phyloP scores from a whole-genome alignment of 2,797 vertebrate genomes.

The Sparus aurata region DNA sequence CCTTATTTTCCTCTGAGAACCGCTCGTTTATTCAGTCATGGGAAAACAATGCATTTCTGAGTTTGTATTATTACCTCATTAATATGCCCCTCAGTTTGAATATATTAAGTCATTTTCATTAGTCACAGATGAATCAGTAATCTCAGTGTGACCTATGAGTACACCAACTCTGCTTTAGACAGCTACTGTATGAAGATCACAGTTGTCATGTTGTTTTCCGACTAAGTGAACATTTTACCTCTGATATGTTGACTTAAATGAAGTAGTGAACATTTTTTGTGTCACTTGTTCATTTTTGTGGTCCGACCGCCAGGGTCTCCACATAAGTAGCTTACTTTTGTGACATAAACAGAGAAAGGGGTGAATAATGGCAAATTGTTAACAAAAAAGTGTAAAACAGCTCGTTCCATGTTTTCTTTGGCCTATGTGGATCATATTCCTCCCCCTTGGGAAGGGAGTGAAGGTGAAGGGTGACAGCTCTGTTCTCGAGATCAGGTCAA shows the following conservation, averaged over 20 bases:
- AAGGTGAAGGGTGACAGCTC: conserved; percentile 25
- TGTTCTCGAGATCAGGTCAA: conserved; percentile 49
- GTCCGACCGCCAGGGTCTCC: no score
- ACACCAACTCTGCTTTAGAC: no score
- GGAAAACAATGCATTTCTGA: no score
- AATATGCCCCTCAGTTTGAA: no score
- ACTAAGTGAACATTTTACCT: no score
- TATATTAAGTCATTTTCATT: background rate
- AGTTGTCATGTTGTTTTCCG: background rate
- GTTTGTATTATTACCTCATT: no score
- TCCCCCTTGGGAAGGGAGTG: conserved; percentile 19
- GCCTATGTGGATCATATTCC: conserved; percentile 42
- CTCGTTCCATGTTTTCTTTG: conserved; percentile 23
- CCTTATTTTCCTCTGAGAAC: no score
- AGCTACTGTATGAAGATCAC: background rate
- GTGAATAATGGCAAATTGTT: background rate
- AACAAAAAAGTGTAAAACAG: conserved; percentile 33
- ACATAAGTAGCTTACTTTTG: no score
- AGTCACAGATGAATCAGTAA: background rate
- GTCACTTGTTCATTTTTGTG: no score
- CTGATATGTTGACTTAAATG: no score
- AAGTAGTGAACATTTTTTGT: no score
- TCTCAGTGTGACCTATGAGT: background rate
- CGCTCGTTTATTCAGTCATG: no score
- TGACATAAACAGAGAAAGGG: background rate